phyloP scores from a whole-genome alignment of 2,797 vertebrate species.

The Anableps anableps region DNA sequence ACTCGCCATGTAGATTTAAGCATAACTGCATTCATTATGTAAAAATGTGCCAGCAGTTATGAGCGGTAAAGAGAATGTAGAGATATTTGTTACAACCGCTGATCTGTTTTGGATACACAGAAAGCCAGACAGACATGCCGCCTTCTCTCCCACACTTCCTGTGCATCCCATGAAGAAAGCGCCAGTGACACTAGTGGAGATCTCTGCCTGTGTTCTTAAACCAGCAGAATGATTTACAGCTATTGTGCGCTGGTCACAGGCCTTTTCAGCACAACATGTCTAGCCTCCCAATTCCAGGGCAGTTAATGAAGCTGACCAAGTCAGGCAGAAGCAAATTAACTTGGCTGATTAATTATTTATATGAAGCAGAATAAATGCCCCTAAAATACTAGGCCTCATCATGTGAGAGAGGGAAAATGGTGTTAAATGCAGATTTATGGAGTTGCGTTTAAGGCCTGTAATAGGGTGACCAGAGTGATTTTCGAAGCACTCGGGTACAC shows the following conservation, averaged over 20 bases:
- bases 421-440: constrained; percentile 89
- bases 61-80: constrained; percentile 18
- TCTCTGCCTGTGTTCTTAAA: constrained; percentile 55
- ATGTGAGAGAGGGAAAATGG: constrained; percentile 88
- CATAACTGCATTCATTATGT: constrained; percentile 18
- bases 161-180: constrained; percentile 36
- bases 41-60: constrained; percentile 27
- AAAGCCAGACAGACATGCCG: constrained; percentile 47
- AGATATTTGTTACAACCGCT: constrained; percentile 26
- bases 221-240: constrained; percentile 74
- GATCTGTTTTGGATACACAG: constrained; percentile 42
- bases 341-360: constrained; percentile 98
- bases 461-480: constrained; percentile 61
- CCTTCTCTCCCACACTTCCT: background rate
- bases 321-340: constrained; percentile 97
- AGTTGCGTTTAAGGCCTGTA: constrained; percentile 77
- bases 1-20: constrained; percentile 14
- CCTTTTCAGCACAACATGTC: constrained; percentile 73
- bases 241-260: constrained; percentile 59
- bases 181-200: constrained; percentile 50
- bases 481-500: constrained; percentile 69
- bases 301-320: constrained; percentile 97
- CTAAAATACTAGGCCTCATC: constrained; percentile 89
- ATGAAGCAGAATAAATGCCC: constrained; percentile 96
- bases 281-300: constrained; percentile 84